phyloP scores from a whole-genome alignment of 2,888 invertebrate species.

The Nyleta sp. region DNA sequence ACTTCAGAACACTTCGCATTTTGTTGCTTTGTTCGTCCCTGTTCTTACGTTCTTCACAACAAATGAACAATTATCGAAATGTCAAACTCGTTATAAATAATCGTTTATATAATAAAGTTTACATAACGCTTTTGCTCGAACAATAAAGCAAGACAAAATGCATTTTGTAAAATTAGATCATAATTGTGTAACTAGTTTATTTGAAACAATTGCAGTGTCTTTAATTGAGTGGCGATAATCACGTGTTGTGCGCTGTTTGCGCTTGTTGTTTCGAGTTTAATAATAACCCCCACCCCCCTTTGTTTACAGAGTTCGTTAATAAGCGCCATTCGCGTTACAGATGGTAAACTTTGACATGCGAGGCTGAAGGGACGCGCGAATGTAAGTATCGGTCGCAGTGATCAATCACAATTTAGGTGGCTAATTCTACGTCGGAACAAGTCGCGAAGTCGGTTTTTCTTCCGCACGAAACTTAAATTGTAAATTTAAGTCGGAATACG shows the following conservation, averaged over 20 bases:
- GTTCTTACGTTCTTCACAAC: no score
- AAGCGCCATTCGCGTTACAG: slow-evolving; percentile 5
- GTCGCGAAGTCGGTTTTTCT: no score
- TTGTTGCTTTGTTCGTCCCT: no score
- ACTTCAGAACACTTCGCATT: no score
- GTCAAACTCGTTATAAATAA: no score
- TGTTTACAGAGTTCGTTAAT: neutral
- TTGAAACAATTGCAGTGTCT: slow-evolving; percentile 2
- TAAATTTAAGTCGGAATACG: no score
- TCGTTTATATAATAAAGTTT: neutral
- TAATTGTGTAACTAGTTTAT: neutral
- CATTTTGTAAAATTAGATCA: slow-evolving; percentile 11
- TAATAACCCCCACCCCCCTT: slow-evolving; percentile 17
- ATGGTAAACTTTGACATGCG: slow-evolving; percentile 18
- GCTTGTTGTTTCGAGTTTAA: slow-evolving; percentile 12
- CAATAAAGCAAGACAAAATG: neutral
- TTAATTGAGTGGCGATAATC: slow-evolving; percentile 13
- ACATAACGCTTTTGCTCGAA: slow-evolving; percentile 1
- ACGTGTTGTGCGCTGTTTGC: slow-evolving; percentile 9
- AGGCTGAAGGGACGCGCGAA: neutral
- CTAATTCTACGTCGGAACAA: no score
- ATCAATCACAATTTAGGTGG: no score
- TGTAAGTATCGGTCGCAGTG: no score
- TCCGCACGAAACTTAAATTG: no score
- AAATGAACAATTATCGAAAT: no score